Evolutionary conservation across 2,888 invertebrate species (phyloP), one percentile per base, ranked within the genome.

Genomic region (Nasonovia ribisnigri): DNA sequence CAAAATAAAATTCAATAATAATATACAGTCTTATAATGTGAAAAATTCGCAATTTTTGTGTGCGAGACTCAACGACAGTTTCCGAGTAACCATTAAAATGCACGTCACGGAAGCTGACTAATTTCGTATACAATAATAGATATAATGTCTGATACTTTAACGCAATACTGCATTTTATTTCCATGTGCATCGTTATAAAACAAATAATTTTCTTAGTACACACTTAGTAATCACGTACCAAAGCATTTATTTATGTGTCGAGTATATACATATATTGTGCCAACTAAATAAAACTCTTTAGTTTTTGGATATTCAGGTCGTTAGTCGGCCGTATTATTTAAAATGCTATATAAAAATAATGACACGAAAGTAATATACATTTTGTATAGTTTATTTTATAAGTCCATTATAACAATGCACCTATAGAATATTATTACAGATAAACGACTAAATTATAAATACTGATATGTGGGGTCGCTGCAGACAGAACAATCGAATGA

Each of bases 391-490:
- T 77, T 36, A n/a, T 67, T 67, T 67, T 67, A 77, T 2, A 36
- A 36, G 1, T 77, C 6, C 8, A 36, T 16, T 77, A 36, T 77
- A 77, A 54, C 54, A 54, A 36, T 36, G 13, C 6, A n/a, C n/a
- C 11, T 10, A 46, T 46, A 67, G 13, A n/a, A n/a, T 67, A n/a
- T 51, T 54, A 54, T 54, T 24, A 3, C 20, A 54, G 13, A 54
- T 20, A 54, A 0, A 54, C 20, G 54, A 54, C 54, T 54, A 20
- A n/a, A n/a, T 67, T 67, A 67, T 67, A 67, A 67, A 16, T n/a
- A 16, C n/a, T 67, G n/a, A n/a, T n/a, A n/a, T 13, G 0, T 16
- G 0, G n/a, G 13, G n/a, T 29, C n/a, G 0, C n/a, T 67, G n/a
- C 13, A 67, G 46, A 67, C n/a, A 13, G n/a, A 67, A 16, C 26